Evolutionary conservation across 2,113 vertebrate genomes (phyloP), one percentile per base, ranked within the genome.

Genomic region (Sciurus niger): DNA sequence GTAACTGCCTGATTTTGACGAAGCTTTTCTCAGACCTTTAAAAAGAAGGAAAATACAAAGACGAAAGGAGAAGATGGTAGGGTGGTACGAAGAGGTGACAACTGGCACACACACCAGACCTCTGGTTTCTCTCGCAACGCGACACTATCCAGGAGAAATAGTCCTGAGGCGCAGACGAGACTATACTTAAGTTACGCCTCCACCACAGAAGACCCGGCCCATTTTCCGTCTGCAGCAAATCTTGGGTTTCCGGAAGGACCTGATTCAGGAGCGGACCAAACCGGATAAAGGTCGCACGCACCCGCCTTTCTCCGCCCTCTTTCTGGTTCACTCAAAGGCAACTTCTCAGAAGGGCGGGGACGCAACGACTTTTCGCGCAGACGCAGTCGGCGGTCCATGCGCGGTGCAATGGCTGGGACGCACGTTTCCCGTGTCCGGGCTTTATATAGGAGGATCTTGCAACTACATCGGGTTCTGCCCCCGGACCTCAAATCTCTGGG

Each of bases 381-480:
- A 96, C 96, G 90, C 68, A 0, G 30, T 7, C 0, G 6, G 34
- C 2, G 10, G 28, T 40, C 8, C 34, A 2, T 5, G 8, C 30
- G 72, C 16, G 16, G 67, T 1, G 30, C 9, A 0, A 97, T 95
- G 94, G 4, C 73, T 0, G 88, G 7, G 0, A 7, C 0, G 20
- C 98, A 99, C 2, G 97, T 98, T 0, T 98, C 96, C 0, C 97
- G 89, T 0, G 99, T 99, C 20, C 98, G 98, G 2, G 67, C 96
- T 0, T 60, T 99, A 34, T 99, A 99, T 92, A 99, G 99, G 96
- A 98, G 98, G 89, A 98, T 99, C 37, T 98, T 99, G 93, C 93
- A 98, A 76, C 98, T 99, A 85, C 99, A 99, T 74, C 99, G 99
- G 5, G 98, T 98, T 84, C 97, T 99, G 97, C 99, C 99, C 0